Percentiles rank a stretch among this genome's conserved stretches.
phyloP scores from a whole-genome alignment of 2,113 vertebrate species.

The Litocranius walleri region DNA sequence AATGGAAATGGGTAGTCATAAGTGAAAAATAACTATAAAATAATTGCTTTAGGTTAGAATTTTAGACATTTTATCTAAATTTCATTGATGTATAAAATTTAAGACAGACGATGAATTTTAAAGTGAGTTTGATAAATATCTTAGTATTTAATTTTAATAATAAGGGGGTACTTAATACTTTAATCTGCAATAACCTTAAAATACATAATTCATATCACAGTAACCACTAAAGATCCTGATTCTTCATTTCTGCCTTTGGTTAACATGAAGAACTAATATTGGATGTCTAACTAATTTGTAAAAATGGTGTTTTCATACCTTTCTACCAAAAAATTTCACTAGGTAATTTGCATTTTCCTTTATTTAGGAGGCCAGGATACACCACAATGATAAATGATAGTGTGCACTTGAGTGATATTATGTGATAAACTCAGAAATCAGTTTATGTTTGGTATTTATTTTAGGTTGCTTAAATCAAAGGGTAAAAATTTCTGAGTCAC shows the following conservation, averaged over 20 bases:
- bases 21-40: constrained; percentile 36
- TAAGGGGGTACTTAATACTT: constrained; percentile 42
- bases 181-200: constrained; percentile 48
- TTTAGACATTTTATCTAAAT: constrained; percentile 53
- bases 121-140: constrained; percentile 51
- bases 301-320: constrained; percentile 18
- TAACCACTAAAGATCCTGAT: neutral
- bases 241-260: constrained; percentile 32
- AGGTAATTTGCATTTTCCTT: constrained; percentile 27
- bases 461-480: constrained; percentile 71
- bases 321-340: neutral
- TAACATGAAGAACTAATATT: constrained; percentile 8
- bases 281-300: constrained; percentile 1
- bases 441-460: constrained; percentile 73
- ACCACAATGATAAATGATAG: neutral
- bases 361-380: neutral
- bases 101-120: constrained; percentile 45
- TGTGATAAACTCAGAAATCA: constrained; percentile 55
- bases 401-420: constrained; percentile 19
- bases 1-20: neutral
- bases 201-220: constrained; percentile 38
- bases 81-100: constrained; percentile 45
- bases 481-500: constrained; percentile 70
- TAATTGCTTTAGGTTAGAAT: neutral
- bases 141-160: constrained; percentile 65